A percentile compares a stretch with the other conserved stretches of the same genome.
Conservation (phyloP, 2,113 vertebrate species). For the Limanda limanda region DNA sequence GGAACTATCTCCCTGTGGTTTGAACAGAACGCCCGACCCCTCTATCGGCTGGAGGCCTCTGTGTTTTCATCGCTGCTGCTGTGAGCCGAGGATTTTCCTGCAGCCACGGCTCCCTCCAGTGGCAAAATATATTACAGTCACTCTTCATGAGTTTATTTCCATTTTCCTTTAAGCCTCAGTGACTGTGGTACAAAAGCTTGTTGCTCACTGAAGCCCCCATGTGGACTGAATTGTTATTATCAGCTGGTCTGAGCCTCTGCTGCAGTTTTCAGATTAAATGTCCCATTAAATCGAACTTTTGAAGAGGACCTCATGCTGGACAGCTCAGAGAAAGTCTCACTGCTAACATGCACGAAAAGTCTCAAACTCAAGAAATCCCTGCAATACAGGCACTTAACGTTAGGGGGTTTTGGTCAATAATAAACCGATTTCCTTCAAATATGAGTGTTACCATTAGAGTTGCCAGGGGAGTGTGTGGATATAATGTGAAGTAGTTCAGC, state of each 20-base stretch:
- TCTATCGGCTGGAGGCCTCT: background rate
- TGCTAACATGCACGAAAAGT: background rate
- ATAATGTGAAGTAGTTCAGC: too few species aligned
- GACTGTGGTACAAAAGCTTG: background rate
- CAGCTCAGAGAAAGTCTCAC: background rate
- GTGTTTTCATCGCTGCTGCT: background rate
- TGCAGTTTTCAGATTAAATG: slow-evolving; percentile 1
- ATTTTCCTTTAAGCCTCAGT: background rate
- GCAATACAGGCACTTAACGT: too few species aligned
- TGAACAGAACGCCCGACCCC: background rate
- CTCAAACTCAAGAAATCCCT: background rate
- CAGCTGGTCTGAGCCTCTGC: background rate
- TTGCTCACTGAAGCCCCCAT: slow-evolving; percentile 53
- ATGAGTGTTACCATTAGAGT: background rate
- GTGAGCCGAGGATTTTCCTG: background rate
- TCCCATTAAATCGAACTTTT: background rate
- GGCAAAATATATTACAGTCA: slow-evolving; percentile 11
- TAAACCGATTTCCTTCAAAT: background rate
- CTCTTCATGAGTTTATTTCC: slow-evolving; percentile 5
- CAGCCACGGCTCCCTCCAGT: slow-evolving; percentile 45
- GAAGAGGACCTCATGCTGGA: background rate
- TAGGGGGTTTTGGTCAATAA: too few species aligned
- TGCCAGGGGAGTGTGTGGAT: background rate
- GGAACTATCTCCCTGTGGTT: background rate
- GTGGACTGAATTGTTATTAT: slow-evolving; percentile 25